Evolutionary conservation across 2,888 invertebrate genomes (phyloP), one percentile per base, ranked within the genome.

Genomic region (Drosophila pullipes): DNA sequence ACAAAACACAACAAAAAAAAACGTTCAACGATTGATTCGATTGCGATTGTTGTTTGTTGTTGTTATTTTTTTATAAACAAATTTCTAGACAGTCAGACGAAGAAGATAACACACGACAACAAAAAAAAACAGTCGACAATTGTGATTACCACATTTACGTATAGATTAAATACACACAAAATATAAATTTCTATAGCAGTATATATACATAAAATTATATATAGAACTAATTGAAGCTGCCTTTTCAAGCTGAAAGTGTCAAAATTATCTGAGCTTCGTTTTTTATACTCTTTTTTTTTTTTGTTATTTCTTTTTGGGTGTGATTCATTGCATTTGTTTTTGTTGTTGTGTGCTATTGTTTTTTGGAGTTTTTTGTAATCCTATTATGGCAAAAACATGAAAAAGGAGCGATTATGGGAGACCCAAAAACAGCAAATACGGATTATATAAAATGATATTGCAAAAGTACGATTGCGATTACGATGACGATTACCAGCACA

Each of bases 391-490:
- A 10, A 58, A 63, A 44, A 62, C 52, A 73, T 62, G 52, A 25
- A 61, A 69, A 49, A 25, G 25, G 25, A 3, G 58, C 30, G 44
- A 63, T 66, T 62, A 77, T 74, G 63, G 44, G 5, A 55, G 55
- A 63, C 35, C 66, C 69, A 65, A 55, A 72, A 62, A 58, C 52
- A 30, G 35, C 54, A 61, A 55, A 41, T 68, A 4, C 49, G 72
- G 82, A 71, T 89, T 84, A 89, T 82, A 89, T 87, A 76, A 76
- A 74, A 74, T 84, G 68, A 68, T 68, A 76, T 73, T 58, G 67
- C 65, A 63, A 59, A 59, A 67, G 64, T 68, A 53, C 76, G 59
- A 65, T 54, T 47, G 39, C 59, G 69, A 74, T 77, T 65, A 59
- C 62, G 59, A 53, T 57, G 50, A 62, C 44, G 63, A 70, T 76